Conservation (phyloP, 2,797 vertebrate genomes). For the Lutjanus campechanus region DNA sequence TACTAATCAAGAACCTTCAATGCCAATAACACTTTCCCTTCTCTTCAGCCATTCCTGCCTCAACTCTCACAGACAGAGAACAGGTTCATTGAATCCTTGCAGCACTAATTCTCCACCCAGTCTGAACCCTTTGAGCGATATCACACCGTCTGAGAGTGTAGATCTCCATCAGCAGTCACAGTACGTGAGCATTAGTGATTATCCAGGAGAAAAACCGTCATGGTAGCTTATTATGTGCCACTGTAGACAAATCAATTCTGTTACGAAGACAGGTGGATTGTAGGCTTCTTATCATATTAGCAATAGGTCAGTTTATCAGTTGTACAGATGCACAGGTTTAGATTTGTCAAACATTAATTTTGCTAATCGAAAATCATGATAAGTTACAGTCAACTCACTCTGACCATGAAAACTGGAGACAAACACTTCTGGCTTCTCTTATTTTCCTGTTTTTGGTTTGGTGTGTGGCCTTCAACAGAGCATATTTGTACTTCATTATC, state of each 20-base stretch:
- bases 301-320: not conserved
- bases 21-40: not conserved
- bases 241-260: constrained; percentile 14
- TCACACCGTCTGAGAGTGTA: constrained; percentile 36
- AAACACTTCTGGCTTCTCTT: not conserved
- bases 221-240: not conserved
- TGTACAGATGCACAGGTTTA: not conserved
- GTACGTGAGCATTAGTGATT: constrained; percentile 27
- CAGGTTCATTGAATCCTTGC: constrained; percentile 16
- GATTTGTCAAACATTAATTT: not conserved
- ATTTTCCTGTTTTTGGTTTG: constrained; percentile 7
- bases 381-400: not conserved
- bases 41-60: not conserved
- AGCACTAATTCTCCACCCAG: constrained; percentile 28
- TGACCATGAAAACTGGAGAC: constrained; percentile 1
- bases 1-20: not conserved
- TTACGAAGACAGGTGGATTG: constrained; percentile 18
- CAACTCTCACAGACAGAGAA: constrained; percentile 11
- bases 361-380: constrained; percentile 17
- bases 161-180: constrained; percentile 50
- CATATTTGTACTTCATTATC: constrained; percentile 15
- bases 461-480: constrained; percentile 11
- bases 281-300: constrained; percentile 14
- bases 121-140: constrained; percentile 27
- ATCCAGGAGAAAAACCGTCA: constrained; percentile 24